phyloP scores from a whole-genome alignment of 53 echinoderm and acorn worm species.

The Apostichopus leukothele region DNA sequence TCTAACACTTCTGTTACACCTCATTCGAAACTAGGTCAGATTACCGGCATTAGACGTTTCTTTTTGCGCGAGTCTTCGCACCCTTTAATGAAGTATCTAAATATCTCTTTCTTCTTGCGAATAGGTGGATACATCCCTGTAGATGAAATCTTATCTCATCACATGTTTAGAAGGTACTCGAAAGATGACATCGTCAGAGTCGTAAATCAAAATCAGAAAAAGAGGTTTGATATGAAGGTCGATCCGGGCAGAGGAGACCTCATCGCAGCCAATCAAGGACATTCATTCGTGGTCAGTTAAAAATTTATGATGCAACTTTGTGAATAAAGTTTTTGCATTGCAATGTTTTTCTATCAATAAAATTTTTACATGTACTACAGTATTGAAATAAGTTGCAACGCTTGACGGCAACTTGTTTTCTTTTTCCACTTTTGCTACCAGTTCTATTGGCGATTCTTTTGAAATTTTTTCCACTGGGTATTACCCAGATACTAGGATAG shows the following conservation, averaged over 20 bases:
- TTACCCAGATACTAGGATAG: too few relatives aligned
- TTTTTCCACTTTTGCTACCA: too few relatives aligned
- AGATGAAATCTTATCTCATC: slow-evolving; percentile 63
- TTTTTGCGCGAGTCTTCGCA: too few relatives aligned
- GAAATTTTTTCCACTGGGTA: too few relatives aligned
- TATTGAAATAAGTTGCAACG: too few relatives aligned
- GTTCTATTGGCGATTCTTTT: too few relatives aligned
- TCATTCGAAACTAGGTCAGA: too few relatives aligned
- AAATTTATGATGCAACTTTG: background rate
- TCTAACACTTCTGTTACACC: too few relatives aligned
- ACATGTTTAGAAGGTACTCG: slow-evolving; percentile 62
- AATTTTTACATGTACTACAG: too few relatives aligned
- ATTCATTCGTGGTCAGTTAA: slow-evolving; percentile 66
- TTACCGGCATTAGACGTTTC: too few relatives aligned
- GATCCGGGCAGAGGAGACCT: slow-evolving; percentile 55
- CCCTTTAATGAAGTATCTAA: too few relatives aligned
- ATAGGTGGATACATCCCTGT: slow-evolving; percentile 71
- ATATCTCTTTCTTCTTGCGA: background rate
- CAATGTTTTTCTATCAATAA: background rate
- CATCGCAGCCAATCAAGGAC: slow-evolving; percentile 90
- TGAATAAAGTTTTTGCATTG: background rate
- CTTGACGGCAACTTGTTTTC: too few relatives aligned
- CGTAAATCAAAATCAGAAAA: slow-evolving; percentile 66
- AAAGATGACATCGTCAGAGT: slow-evolving; percentile 63
- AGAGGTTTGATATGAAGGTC: slow-evolving; percentile 65